Base-by-base conservation (phyloP, 2,888 invertebrate species). In the Copidosoma aretas region DNA sequence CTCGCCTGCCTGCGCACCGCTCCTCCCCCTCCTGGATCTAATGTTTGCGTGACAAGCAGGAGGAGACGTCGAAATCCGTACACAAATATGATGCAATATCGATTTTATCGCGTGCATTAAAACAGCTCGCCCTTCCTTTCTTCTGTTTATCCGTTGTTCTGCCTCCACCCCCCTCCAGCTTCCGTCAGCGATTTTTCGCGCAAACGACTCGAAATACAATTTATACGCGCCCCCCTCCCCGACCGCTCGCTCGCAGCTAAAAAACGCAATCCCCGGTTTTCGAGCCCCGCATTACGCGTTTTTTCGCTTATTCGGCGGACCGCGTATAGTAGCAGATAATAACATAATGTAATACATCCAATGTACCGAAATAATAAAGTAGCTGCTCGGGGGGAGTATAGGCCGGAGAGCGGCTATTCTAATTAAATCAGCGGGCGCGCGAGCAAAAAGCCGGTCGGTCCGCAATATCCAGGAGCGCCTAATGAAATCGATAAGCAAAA, bases 71-170 rank as follows among this genome's bases (percentile, higher is more conserved):
- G 32, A 61, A 61, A 61, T 69, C 51, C 56, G 51, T 8, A 59
- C 24, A 41, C 14, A 41, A 8, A 41, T 41, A 14, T 41, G 14
- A 14, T 57, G 67, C 56, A 68, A 65, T 65, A 68, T 71, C 62
- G 71, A 68, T 67, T 71, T 67, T 71, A 67, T 71, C 61, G 10
- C 54, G 53, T 61, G 53, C 32, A 67, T 70, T 60, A 70, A 70
- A 67, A 17, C 43, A 4, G 43, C 14, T 4, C 12, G 12, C 43
- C 43, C 17, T 46, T 14, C 43, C 12, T 12, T 46, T 4, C 12
- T 46, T 46, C 8, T 60, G 51, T 66, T 41, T 63, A 51, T 22
- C 46, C 21, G 52, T 56, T 56, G 51, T 57, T 56, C 64, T 67
- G 62, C 4, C 46, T 60, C 54, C 21, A 39, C 41, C 58, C 12